Evolutionary conservation across 2,888 invertebrate species (phyloP).

Genomic region (Cetonia aurata): DNA sequence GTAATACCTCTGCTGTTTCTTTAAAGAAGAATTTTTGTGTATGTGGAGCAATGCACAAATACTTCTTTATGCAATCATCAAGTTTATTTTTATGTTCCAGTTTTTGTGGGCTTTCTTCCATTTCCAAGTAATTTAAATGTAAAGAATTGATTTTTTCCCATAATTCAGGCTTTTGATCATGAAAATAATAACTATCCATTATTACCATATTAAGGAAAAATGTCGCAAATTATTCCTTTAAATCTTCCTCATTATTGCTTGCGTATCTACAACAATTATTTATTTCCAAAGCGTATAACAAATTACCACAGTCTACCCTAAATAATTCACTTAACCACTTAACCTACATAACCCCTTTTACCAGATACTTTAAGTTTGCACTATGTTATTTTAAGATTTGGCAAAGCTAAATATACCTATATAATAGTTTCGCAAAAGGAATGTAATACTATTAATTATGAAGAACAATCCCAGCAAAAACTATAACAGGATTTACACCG

Average conservation of each 20-base stretch:
- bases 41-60: slow-evolving; percentile 82
- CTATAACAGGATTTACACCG: no score
- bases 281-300: neutral
- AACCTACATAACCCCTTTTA: slow-evolving; percentile 42
- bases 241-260: slow-evolving; percentile 1
- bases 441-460: slow-evolving; percentile 10
- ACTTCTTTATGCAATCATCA: slow-evolving; percentile 85
- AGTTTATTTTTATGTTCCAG: slow-evolving; percentile 81
- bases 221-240: slow-evolving; percentile 3
- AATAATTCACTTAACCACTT: slow-evolving; percentile 38
- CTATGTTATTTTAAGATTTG: slow-evolving; percentile 41
- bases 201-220: slow-evolving; percentile 52
- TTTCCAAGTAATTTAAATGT: slow-evolving; percentile 84
- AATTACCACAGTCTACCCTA: slow-evolving; percentile 2
- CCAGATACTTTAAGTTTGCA: slow-evolving; percentile 31
- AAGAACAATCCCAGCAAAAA: neutral
- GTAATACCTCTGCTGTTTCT: slow-evolving; percentile 82
- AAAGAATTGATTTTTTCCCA: slow-evolving; percentile 81
- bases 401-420: slow-evolving; percentile 38
- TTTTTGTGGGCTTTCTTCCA: slow-evolving; percentile 84
- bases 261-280: slow-evolving; percentile 3
- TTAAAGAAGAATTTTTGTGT: slow-evolving; percentile 83
- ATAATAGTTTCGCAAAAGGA: slow-evolving; percentile 40
- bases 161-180: slow-evolving; percentile 72
- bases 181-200: slow-evolving; percentile 69